Conservation (phyloP, 2,797 vertebrate genomes). For the Gallinago nigripennis region DNA sequence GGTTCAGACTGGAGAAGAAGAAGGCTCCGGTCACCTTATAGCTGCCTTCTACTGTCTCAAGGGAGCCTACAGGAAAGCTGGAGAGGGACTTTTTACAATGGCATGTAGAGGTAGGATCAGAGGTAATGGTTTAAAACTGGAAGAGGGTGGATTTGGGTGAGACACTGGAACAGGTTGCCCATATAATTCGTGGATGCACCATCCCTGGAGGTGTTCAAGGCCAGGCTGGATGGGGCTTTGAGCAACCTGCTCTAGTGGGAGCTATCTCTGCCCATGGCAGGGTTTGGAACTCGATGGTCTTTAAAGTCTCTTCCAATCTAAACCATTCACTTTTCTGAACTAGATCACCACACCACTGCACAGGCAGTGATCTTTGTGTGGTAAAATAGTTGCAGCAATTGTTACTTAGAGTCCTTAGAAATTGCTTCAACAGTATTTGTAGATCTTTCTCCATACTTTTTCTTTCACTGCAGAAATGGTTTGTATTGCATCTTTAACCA, state of each 20-base stretch:
- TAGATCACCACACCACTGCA: not conserved
- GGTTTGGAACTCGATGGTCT: not conserved
- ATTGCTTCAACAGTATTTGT: not conserved
- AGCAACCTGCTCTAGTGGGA: not conserved
- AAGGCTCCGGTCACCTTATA: not conserved
- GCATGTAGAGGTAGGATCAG: not conserved
- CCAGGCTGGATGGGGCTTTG: not conserved
- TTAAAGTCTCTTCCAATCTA: not conserved
- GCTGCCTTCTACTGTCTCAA: not conserved
- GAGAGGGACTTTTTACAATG: too few species aligned
- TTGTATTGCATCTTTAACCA: not conserved
- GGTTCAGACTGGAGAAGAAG: not conserved
- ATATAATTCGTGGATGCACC: not conserved
- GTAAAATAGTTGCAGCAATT: not conserved
- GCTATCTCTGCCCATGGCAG: not conserved
- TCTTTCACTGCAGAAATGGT: not conserved
- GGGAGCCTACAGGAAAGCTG: too few species aligned
- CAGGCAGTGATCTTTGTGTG: not conserved
- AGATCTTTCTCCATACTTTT: not conserved
- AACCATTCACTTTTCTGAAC: not conserved
- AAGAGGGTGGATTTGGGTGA: not conserved
- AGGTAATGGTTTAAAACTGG: not conserved
- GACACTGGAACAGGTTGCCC: not conserved
- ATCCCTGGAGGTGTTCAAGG: not conserved
- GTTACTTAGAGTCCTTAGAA: not conserved